phyloP scores from a whole-genome alignment of 1,140 invertebrate genomes.

The Apis dorsata region DNA sequence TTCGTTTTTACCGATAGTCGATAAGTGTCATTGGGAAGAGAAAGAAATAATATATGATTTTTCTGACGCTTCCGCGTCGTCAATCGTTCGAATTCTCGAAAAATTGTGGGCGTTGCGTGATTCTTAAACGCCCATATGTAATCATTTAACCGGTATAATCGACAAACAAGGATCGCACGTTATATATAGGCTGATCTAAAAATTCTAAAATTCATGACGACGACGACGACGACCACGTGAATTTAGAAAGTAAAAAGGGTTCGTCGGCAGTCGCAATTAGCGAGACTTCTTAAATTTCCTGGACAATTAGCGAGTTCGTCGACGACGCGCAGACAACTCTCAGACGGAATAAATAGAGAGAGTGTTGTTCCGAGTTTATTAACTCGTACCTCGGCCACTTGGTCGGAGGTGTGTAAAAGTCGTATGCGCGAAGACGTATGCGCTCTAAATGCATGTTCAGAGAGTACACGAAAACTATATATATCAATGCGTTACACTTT shows the following conservation, averaged over 20 bases:
- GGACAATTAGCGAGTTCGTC: conserved; percentile 41
- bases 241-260: background rate
- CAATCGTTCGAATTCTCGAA: background rate
- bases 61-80: background rate
- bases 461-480: background rate
- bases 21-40: background rate
- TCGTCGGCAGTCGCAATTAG: conserved; percentile 25
- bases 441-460: background rate
- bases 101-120: background rate
- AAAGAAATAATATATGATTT: background rate
- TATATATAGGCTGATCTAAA: background rate
- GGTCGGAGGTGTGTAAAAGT: background rate
- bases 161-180: background rate
- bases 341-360: conserved; percentile 18
- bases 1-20: background rate
- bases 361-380: conserved; percentile 50
- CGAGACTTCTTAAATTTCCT: conserved; percentile 21
- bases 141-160: background rate
- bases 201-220: background rate
- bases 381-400: conserved; percentile 11
- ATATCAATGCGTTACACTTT: conserved; percentile 17
- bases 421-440: too few species aligned
- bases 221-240: background rate
- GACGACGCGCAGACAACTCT: conserved; percentile 20
- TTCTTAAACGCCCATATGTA: background rate